These are phyloP conservation scores for Alca torda DNA, from an alignment of 2,797 vertebrate species.

Conservation along the genomic window DNA sequence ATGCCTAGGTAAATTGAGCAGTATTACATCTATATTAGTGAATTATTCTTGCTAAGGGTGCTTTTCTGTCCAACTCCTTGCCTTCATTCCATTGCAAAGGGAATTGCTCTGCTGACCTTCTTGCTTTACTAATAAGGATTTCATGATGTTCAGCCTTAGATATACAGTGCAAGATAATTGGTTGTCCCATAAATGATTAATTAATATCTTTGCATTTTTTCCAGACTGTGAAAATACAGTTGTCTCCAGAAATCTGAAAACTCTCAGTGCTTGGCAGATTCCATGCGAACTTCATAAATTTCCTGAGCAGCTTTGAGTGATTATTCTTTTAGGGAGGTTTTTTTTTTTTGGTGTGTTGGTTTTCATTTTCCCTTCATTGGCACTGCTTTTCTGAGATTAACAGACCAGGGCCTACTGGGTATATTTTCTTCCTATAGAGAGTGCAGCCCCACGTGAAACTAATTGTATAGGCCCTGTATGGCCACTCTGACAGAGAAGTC, in stretches of 20 bases:
- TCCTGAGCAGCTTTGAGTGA: not conserved
- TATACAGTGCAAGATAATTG: not conserved
- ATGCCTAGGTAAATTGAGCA: not conserved
- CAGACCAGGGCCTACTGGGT: not conserved
- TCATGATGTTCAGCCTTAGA: conserved; percentile 2
- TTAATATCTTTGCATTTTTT: conserved; percentile 12
- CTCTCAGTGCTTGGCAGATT: not conserved
- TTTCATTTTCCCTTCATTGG: not conserved
- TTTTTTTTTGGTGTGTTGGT: not conserved
- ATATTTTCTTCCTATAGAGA: not conserved
- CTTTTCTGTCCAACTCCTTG: not conserved
- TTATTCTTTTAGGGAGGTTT: not conserved
- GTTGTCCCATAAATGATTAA: conserved; percentile 17
- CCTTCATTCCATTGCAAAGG: not conserved
- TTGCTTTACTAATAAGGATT: conserved; percentile 17
- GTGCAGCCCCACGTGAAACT: not conserved
- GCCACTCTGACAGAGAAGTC: not conserved
- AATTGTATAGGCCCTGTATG: not conserved
- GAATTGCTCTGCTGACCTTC: not conserved
- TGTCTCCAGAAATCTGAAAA: conserved; percentile 4
- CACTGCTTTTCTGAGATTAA: not conserved
- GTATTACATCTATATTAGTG: not conserved
- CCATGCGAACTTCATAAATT: not conserved
- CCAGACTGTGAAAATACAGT: not conserved
- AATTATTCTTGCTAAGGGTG: not conserved